Base-by-base conservation (phyloP, 2,888 invertebrate species). In the Nephrocerus scutellatus region DNA sequence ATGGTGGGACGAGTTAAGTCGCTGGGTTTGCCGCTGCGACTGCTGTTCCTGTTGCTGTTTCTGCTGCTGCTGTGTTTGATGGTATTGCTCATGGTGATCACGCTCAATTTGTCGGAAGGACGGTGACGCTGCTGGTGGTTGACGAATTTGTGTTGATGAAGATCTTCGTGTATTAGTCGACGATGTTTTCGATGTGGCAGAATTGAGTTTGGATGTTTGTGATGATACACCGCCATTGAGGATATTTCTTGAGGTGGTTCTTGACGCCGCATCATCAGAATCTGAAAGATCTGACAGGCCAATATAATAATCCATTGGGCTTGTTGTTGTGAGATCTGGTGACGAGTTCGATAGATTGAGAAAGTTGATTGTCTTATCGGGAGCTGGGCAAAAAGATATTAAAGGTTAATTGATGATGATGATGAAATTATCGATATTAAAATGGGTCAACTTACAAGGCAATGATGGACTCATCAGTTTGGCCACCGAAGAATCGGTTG, bases 241-340 rank as follows among this genome's bases (percentile, higher is more conserved):
- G n/a, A n/a, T n/a, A n/a, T n/a, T n/a, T n/a, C n/a, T n/a, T n/a
- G n/a, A n/a, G n/a, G n/a, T n/a, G n/a, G n/a, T n/a, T n/a, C n/a
- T n/a, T n/a, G n/a, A n/a, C 59, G 88, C 89, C 62, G 89, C 89
- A 59, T 88, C 88, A 53, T 79, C 80, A 4, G 79, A 80, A 62
- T 77, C 79, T 26, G 79, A 79, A 48, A 79, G 81, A n/a, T 74
- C 69, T 43, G 77, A 79, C 24, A 73, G 52, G 57, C 41, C 42
- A 14, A 42, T 41, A 40, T 42, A 40, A 13, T 39, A 40, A 19
- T 44, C 44, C 26, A 42, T 43, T 22, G 42, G 35, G 13, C 41
- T 44, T 22, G 42, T 42, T 28, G 44, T 40, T 14, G 44, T 46
- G 44, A 74, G 62, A 56, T 73, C 72, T 6, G 74, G 74, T 3